Base-by-base conservation (phyloP, 2,797 vertebrate genomes). In the Pachyuromys duprasi region DNA sequence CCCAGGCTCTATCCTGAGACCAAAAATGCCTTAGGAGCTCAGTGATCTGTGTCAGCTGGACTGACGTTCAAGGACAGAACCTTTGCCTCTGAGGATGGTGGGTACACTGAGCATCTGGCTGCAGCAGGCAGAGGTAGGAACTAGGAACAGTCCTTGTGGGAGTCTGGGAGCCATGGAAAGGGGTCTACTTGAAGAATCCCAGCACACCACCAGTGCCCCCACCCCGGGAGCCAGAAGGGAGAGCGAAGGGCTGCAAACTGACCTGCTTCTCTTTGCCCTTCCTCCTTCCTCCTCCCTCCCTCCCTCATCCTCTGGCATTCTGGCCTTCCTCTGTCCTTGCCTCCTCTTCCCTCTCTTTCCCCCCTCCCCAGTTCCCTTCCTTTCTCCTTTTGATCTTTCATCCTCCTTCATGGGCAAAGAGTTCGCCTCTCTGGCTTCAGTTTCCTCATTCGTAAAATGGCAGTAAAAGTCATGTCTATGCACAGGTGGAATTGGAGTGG, bases 381-480 rank as follows among this genome's bases (percentile, higher is more conserved):
- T 18, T 11, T 15, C 42, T 60, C 45, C 11, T 45, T 89, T 13
- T 82, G 57, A 26, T 55, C 55, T 15, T 20, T 26, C 55, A 26
- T 60, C 45, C 36, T 53, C 31, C 18, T 72, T 22, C 36, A 24
- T 60, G 24, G 55, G 22, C 11, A 80, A 60, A 26, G n/a, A 31
- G 36, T 36, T 89, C 24, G 69, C n/a, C 17, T 31, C 69, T 80
- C 42, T n/a, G 83, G 72, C 67, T 8, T 81, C 83, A 15, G n/a
- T 89, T 94, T 91, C 63, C 63, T 63, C 55, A 5, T 62, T 57
- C 89, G 20, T 93, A 86, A 72, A 89, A 89, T 49, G 57, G 39
- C 74, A 69, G n/a, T 57, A 60, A 87, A 93, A 93, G n/a, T 45
- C 0, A 0, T 15, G 63, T 33, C 22, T 67, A 39, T 20, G 24